Percentiles rank a stretch among this genome's conserved stretches.
phyloP scores from a whole-genome alignment of 2,888 invertebrate genomes.

The Schizotus pectinicornis region DNA sequence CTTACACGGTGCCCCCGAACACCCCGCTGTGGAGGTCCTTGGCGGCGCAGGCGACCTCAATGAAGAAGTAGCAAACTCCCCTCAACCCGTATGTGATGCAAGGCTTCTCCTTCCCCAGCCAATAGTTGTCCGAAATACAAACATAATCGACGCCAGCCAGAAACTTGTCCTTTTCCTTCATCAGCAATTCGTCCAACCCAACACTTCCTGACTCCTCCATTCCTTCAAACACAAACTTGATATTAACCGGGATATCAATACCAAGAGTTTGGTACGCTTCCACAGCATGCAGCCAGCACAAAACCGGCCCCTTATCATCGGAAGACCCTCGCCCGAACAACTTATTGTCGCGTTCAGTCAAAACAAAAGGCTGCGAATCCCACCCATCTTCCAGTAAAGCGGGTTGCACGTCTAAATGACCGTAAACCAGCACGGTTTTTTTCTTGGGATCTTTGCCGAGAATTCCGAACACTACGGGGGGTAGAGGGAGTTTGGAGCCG shows the following conservation, averaged over 20 bases:
- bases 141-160: slow-evolving; percentile 88
- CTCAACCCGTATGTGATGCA: slow-evolving; percentile 96
- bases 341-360: slow-evolving; percentile 87
- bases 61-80: slow-evolving; percentile 89
- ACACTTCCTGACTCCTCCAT: slow-evolving; percentile 99
- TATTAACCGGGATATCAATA: slow-evolving; percentile 69
- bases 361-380: slow-evolving; percentile 91
- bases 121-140: slow-evolving; percentile 98
- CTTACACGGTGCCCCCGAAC: slow-evolving; percentile 91
- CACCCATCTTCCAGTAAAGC: slow-evolving; percentile 93
- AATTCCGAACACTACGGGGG: slow-evolving; percentile 82
- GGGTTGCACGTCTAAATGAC: slow-evolving; percentile 98
- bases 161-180: slow-evolving; percentile 75
- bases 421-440: slow-evolving; percentile 93
- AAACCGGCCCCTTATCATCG: slow-evolving; percentile 92
- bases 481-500: slow-evolving; percentile 76
- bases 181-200: slow-evolving; percentile 88
- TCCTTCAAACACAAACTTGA: slow-evolving; percentile 94
- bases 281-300: slow-evolving; percentile 95
- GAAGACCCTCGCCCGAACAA: slow-evolving; percentile 87
- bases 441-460: slow-evolving; percentile 84
- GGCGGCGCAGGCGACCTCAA: slow-evolving; percentile 85
- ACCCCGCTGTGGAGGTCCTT: slow-evolving; percentile 97
- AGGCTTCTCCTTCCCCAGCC: slow-evolving; percentile 96
- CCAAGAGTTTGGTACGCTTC: slow-evolving; percentile 81